Evolutionary conservation across 2,888 invertebrate genomes (phyloP), one percentile per base, ranked within the genome.

Genomic region (Blastobasis adustella): DNA sequence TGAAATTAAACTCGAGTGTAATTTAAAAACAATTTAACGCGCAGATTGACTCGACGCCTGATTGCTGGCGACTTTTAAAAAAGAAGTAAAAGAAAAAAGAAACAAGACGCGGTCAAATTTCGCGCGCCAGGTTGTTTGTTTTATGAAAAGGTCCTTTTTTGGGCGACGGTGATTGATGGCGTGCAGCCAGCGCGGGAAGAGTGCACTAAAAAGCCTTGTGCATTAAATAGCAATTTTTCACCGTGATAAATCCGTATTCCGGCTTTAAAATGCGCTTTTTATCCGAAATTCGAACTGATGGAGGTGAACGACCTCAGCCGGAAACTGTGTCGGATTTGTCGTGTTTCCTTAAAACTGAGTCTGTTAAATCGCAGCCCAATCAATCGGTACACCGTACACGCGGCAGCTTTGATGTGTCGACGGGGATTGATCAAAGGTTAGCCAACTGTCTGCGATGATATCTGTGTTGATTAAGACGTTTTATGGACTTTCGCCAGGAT

Each of bases 211-310:
- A 76, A 80, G 68, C 63, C 58, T 57, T 65, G 58, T 68, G 71
- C 71, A 77, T 81, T 78, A 79, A 77, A 79, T 71, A 77, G 61
- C 76, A 69, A 79, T 82, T 76, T 81, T 79, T 82, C 79, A 81
- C 67, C 68, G 71, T 75, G 75, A 76, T 73, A 69, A 70, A 76
- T 73, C 71, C 66, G 61, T 62, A 63, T 63, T 56, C 23, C 23
- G 23, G 23, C 23, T 56, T 56, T 55, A 53, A 60, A 63, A 62
- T 65, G 64, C 64, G 61, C 54, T 55, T 58, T 59, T 65, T 63
- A 60, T 46, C 44, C 54, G 40, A 8, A 42, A 55, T 47, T 10
- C 23, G 37, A 48, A 41, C 9, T 7, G 36, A 37, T 6, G 10
- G 5, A 48, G 42, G 41, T 48, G 36, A 42, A 42, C 37, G 48